Evolutionary conservation across 2,113 vertebrate species (phyloP), one percentile per base, ranked within the genome.

Genomic region (Callocephalon fimbriatum): DNA sequence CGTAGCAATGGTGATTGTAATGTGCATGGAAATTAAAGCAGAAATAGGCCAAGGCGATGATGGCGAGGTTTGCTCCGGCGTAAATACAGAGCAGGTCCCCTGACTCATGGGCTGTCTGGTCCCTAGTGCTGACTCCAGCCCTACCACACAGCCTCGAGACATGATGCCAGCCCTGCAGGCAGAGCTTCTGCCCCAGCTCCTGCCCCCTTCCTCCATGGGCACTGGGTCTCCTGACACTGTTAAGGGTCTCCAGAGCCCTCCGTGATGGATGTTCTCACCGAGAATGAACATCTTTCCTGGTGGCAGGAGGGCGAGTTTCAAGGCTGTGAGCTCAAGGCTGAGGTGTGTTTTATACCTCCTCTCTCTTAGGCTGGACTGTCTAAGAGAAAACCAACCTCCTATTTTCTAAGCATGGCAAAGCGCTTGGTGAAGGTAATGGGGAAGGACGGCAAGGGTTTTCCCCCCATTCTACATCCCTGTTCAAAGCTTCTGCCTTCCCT

Each of bases 71-170:
- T 2, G 19, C 83, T 74, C 42, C 2, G 0, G 73, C 17, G 3
- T 73, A 86, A 90, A 42, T 65, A n/a, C 86, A 56, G 84, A 96
- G 96, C 91, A 72, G 86, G 35, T 71, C 80, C 86, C 95, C 84
- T 96, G 96, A 97, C 93, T 97, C 96, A 97, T 73, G 84, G 42
- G 51, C 90, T 79, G 92, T 80, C 92, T 95, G 73, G 20, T 50
- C 79, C 79, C 84, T 42, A 19, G 1, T 88, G 91, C 90, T 88
- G 88, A 71, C 89, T 95, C 79, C 79, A 92, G 78, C 83, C 78
- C 86, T 37, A 35, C 82, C 80, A 91, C 86, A 88, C 54, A 71
- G 83, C 89, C 93, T 86, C 72, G 32, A 70, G 72, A 63, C 77
- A 93, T 3, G 35, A 83, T 31, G 56, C 35, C 86, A 81, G 80